phyloP scores from a whole-genome alignment of 1,140 invertebrate genomes.

The Belonocnema kinseyi region DNA sequence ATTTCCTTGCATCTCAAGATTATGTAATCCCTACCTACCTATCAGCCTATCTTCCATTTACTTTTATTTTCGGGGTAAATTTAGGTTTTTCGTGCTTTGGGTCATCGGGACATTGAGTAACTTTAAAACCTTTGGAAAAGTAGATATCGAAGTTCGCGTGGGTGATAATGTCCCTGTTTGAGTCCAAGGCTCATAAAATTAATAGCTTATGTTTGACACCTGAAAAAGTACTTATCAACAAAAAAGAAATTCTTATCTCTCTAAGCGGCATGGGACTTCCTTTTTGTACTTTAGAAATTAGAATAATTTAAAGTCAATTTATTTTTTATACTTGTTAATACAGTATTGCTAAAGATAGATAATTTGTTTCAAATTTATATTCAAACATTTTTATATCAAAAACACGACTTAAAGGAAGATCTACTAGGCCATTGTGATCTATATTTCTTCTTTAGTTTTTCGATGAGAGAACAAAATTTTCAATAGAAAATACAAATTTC shows the following conservation, averaged over 20 bases:
- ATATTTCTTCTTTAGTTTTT: too few relatives aligned
- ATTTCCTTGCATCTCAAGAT: background rate
- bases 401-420: too few relatives aligned
- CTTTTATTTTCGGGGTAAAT: conserved; percentile 33
- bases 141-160: background rate
- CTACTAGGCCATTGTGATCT: too few relatives aligned
- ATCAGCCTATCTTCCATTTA: background rate
- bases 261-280: background rate
- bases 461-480: too few relatives aligned
- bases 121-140: background rate
- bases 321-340: too few relatives aligned
- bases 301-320: background rate
- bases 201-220: background rate
- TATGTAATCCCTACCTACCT: background rate
- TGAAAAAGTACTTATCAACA: background rate
- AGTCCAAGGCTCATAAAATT: background rate
- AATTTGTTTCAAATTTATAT: too few relatives aligned
- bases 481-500: too few relatives aligned
- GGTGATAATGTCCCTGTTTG: background rate
- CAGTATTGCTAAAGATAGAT: too few relatives aligned
- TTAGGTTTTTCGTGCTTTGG: conserved; percentile 26
- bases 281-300: background rate
- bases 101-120: conserved; percentile 18
- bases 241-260: background rate
- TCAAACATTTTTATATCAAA: too few relatives aligned